Evolutionary conservation across 2,888 invertebrate species (phyloP).

Genomic region (Mimas tiliae): DNA sequence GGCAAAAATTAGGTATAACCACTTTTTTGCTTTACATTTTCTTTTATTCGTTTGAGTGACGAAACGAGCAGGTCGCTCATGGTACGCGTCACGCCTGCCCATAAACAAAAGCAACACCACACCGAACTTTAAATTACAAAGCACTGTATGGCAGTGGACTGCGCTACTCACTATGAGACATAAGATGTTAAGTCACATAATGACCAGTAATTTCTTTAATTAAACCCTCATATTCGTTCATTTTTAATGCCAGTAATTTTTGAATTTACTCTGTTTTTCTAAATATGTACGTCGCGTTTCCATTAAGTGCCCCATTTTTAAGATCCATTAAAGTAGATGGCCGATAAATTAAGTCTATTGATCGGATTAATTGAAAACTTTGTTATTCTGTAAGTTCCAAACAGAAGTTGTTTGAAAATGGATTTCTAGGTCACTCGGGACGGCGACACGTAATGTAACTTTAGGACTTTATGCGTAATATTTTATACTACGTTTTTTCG

Average conservation of each 20-base stretch:
- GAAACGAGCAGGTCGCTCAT: no score
- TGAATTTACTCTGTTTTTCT: neutral
- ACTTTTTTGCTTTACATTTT: conserved; percentile 17
- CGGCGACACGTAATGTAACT: conserved; percentile 1
- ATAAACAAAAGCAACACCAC: no score
- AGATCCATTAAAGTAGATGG: conserved; percentile 20
- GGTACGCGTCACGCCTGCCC: no score
- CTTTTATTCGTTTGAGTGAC: no score
- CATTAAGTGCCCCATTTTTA: neutral
- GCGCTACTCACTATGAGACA: no score
- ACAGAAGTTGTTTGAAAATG: conserved; percentile 7
- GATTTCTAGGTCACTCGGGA: neutral
- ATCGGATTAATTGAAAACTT: conserved; percentile 15
- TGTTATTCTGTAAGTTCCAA: neutral
- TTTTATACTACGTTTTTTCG: no score
- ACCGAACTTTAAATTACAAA: no score
- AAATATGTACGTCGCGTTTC: neutral
- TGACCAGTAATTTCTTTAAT: neutral
- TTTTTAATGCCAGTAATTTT: neutral
- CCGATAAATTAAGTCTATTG: conserved; percentile 6
- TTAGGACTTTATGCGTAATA: neutral
- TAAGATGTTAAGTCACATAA: no score
- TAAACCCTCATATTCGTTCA: conserved; percentile 5
- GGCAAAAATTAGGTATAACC: neutral
- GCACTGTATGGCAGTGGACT: no score